Conservation (phyloP, 2,113 vertebrate genomes). For the Ictalurus furcatus region DNA sequence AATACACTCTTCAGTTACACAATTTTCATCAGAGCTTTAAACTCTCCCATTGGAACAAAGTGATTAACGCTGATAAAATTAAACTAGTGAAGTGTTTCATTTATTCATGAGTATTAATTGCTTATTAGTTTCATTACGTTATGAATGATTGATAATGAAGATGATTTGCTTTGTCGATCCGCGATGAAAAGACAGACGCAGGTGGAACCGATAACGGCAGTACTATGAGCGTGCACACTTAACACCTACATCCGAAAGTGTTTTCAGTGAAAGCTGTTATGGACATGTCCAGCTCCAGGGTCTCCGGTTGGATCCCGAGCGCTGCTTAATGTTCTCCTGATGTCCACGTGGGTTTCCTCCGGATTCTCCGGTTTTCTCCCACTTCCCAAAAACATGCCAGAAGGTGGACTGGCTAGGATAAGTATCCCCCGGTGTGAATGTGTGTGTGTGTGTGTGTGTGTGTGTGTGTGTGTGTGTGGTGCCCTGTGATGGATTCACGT, state of each 20-base stretch:
- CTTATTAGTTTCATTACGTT: background rate
- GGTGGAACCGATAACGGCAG: too few species aligned
- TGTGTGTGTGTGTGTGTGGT: background rate
- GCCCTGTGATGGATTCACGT: background rate
- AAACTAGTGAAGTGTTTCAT: background rate
- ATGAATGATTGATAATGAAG: background rate
- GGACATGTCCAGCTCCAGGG: background rate
- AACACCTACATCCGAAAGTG: background rate
- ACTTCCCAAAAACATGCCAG: background rate
- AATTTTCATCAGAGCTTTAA: too few species aligned
- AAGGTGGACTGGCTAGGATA: background rate
- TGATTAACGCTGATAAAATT: background rate
- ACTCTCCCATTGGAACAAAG: too few species aligned
- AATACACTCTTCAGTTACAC: too few species aligned
- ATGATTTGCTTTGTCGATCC: background rate
- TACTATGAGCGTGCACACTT: too few species aligned
- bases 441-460: background rate
- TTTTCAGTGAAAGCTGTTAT: background rate
- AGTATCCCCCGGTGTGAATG: background rate
- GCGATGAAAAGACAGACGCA: background rate
- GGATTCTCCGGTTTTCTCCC: background rate
- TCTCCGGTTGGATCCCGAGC: background rate
- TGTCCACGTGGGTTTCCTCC: background rate
- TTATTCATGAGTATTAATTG: background rate
- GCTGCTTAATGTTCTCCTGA: background rate